Percentiles rank a stretch among this genome's conserved stretches.
These are phyloP conservation scores for Helicorthomorpha holstii DNA, from an alignment of 1,140 invertebrate species.

Conservation along the genomic window DNA sequence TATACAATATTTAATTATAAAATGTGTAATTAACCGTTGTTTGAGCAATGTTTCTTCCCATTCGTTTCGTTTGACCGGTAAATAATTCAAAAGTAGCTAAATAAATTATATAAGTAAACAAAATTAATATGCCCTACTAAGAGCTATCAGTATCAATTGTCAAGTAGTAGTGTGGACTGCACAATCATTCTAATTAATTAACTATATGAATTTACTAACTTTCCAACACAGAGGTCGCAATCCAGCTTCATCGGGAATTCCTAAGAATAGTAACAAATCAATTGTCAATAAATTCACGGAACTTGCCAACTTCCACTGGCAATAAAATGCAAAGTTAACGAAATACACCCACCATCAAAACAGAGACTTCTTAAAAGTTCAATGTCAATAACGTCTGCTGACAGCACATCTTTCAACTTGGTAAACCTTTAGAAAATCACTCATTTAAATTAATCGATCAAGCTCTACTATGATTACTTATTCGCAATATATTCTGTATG, in stretches of 20 bases:
- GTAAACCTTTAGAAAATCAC: too few relatives aligned
- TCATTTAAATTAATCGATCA: too few relatives aligned
- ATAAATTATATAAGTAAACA: background rate
- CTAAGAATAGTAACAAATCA: constrained; percentile 29
- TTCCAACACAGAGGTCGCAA: constrained; percentile 62
- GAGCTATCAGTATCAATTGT: background rate
- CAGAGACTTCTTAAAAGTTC: constrained; percentile 42
- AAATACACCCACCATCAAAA: constrained; percentile 46
- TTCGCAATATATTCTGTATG: too few relatives aligned
- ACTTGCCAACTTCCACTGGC: background rate
- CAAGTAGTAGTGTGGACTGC: background rate
- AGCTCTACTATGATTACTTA: too few relatives aligned
- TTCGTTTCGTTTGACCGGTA: background rate
- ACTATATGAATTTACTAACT: constrained; percentile 1
- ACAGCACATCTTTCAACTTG: constrained; percentile 26
- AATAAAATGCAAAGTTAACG: background rate
- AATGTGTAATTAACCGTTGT: background rate
- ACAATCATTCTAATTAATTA: background rate
- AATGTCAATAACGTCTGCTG: constrained; percentile 47
- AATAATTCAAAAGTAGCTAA: background rate
- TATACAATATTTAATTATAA: constrained; percentile 41
- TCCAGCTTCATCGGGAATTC: constrained; percentile 63
- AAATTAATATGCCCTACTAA: background rate
- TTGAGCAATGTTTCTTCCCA: background rate
- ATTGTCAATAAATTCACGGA: background rate